These are phyloP conservation scores for Benthosema pterotum DNA, from an alignment of 2,797 vertebrate genomes.

Conservation along the genomic window DNA sequence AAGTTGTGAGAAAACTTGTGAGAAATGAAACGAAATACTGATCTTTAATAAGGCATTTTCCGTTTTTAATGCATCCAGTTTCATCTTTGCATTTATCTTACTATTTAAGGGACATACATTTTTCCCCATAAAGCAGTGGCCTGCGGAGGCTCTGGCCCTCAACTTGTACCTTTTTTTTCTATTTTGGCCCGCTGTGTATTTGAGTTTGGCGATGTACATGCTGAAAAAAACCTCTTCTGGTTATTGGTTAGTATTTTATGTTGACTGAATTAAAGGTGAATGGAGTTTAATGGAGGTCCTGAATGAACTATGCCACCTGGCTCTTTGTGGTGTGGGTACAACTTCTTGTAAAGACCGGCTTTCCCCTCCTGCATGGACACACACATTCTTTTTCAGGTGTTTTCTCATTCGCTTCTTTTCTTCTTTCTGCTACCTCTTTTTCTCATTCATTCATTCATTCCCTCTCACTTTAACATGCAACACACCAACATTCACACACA, in stretches of 20 bases:
- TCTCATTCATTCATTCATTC: constrained; percentile 22
- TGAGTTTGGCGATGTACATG: too few species aligned
- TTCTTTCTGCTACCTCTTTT: constrained; percentile 13
- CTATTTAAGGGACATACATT: too few species aligned
- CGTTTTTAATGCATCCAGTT: too few species aligned
- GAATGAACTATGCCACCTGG: neutral
- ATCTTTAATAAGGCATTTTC: too few species aligned
- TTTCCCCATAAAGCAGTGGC: too few species aligned
- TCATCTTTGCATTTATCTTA: too few species aligned
- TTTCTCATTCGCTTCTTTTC: constrained; percentile 36
- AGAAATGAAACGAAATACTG: too few species aligned
- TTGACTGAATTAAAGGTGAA: constrained; percentile 1
- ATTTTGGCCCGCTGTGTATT: too few species aligned
- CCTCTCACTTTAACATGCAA: neutral
- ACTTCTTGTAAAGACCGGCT: constrained; percentile 21
- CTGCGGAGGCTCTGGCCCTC: too few species aligned
- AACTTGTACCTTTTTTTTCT: too few species aligned
- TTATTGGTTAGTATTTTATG: neutral
- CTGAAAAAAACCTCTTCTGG: too few species aligned
- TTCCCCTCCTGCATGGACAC: constrained; percentile 64
- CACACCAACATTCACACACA: constrained; percentile 5
- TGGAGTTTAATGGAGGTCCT: neutral
- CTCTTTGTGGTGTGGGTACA: constrained; percentile 5
- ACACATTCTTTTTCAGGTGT: constrained; percentile 39
- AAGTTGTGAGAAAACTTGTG: too few species aligned